These are phyloP conservation scores for Stenodema calcarata DNA, from an alignment of 2,888 invertebrate genomes.

Conservation along the genomic window DNA sequence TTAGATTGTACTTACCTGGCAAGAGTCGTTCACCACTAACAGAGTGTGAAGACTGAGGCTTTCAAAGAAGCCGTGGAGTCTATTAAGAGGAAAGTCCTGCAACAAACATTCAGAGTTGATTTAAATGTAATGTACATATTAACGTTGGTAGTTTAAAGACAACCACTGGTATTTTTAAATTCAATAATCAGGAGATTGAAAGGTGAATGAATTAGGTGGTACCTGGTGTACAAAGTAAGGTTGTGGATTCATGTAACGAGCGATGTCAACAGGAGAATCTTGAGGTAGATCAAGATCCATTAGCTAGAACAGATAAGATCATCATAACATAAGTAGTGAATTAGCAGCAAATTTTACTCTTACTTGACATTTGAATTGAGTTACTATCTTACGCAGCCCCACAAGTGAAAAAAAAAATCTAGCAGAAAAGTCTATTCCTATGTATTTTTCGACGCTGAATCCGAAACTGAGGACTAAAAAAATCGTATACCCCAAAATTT, in stretches of 20 bases:
- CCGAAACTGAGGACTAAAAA: too few relatives aligned
- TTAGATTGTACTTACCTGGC: slow-evolving; percentile 14
- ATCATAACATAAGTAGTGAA: neutral
- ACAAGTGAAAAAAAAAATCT: too few relatives aligned
- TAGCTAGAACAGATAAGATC: slow-evolving; percentile 9
- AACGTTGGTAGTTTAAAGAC: neutral
- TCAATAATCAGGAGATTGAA: too few relatives aligned
- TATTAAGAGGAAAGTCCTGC: slow-evolving; percentile 41
- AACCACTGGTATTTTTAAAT: too few relatives aligned
- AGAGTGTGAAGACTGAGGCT: slow-evolving; percentile 26
- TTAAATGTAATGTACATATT: too few relatives aligned
- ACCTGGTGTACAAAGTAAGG: slow-evolving; percentile 16
- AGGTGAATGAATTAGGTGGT: neutral
- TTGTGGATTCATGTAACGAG: neutral
- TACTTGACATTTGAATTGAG: too few relatives aligned
- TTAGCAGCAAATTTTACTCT: neutral
- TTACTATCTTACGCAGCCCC: too few relatives aligned
- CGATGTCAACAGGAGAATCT: neutral
- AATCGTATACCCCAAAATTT: too few relatives aligned
- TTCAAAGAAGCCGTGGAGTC: slow-evolving; percentile 28
- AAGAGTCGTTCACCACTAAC: slow-evolving; percentile 32
- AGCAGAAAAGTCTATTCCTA: too few relatives aligned
- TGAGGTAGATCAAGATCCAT: neutral
- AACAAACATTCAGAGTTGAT: neutral
- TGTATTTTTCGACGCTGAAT: too few relatives aligned